Base-by-base conservation (phyloP, 2,113 vertebrate genomes). In the Aleadryas rufinucha region DNA sequence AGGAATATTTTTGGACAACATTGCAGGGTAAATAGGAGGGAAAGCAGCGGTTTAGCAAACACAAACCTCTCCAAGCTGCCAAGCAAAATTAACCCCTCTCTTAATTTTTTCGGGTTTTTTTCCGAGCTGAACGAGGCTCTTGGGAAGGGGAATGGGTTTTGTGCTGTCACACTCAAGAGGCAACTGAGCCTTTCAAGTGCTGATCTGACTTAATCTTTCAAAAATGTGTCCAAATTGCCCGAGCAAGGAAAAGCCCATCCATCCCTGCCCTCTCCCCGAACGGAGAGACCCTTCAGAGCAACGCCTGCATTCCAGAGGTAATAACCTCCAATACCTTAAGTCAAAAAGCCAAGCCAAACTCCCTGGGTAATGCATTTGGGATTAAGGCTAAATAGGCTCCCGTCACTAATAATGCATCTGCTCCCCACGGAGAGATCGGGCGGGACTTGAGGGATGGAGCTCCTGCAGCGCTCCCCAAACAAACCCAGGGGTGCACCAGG, bases 291-390 rank as follows among this genome's bases (percentile, higher is more conserved):
- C 91, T 65, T 79, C 68, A 60, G 86, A 88, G 74, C 90, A 30
- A 61, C 2, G 53, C 59, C 86, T 83, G 30, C 80, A 95, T 90
- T 89, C 94, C 94, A 95, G 84, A 79, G 79, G 92, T 87, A 93
- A 96, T 68, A 93, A 86, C 87, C 89, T 78, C 91, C 84, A 86
- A 94, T 79, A 78, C 84, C 85, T 92, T 56, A 44, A 90, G 84
- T 68, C 91, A 57, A 78, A 84, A 92, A 93, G 84, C 60, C 84
- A 79, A 60, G 42, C 9, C 52, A 84, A 96, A 63, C 92, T 90
- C 86, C 80, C 82, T 39, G 93, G 87, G 94, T 97, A 98, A 97
- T 93, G 94, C 96, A 96, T 63, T 91, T 89, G 92, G 96, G 96
- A 98, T 98, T 97, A 98, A 89, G 69, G 64, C 47, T 95, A 96